phyloP scores from a whole-genome alignment of 1,140 invertebrate genomes.

The Augochlora pura region DNA sequence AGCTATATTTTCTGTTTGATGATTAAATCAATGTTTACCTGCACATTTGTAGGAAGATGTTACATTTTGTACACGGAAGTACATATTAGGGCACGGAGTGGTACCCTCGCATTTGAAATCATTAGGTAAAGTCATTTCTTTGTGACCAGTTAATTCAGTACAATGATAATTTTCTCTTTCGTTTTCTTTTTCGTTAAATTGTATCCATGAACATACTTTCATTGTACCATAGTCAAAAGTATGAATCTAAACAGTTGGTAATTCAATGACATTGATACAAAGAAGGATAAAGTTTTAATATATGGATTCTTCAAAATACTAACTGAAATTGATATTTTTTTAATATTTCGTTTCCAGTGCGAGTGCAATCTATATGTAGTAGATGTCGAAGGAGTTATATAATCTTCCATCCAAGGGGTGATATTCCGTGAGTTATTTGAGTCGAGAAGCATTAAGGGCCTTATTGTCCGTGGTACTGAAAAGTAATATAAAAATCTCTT shows the following conservation, averaged over 20 bases:
- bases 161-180: conserved; percentile 47
- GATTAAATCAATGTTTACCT: conserved; percentile 56
- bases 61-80: conserved; percentile 60
- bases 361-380: conserved; percentile 66
- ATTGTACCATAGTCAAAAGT: conserved; percentile 68
- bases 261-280: background rate
- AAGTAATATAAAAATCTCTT: conserved; percentile 6
- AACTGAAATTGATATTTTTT: conserved; percentile 59
- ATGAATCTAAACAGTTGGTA: conserved; percentile 53
- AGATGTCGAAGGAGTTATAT: conserved; percentile 57
- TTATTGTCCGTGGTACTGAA: conserved; percentile 64
- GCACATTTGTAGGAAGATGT: conserved; percentile 65
- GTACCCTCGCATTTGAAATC: conserved; percentile 39
- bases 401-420: conserved; percentile 65
- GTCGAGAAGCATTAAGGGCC: conserved; percentile 40
- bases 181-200: conserved; percentile 24
- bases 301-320: conserved; percentile 14
- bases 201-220: conserved; percentile 65
- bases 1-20: background rate
- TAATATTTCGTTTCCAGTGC: conserved; percentile 55
- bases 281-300: background rate
- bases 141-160: conserved; percentile 49
- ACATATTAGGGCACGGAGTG: conserved; percentile 58
- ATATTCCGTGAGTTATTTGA: conserved; percentile 22
- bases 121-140: conserved; percentile 51